Conservation (phyloP, 1,140 invertebrate genomes). For the Vollenhovia emeryi region DNA sequence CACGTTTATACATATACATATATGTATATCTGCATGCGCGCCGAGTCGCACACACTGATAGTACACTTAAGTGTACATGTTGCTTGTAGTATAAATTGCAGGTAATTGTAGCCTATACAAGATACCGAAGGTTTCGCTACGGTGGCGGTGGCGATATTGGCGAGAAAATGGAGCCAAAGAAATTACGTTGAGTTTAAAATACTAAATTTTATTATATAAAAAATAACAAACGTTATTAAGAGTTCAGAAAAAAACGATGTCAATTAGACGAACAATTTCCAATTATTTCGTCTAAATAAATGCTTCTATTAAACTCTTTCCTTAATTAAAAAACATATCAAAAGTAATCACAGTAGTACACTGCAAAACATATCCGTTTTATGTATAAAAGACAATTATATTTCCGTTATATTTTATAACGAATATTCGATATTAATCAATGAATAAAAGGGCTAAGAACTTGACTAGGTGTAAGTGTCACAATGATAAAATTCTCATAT, state of each 20-base stretch:
- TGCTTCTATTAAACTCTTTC: too few relatives aligned
- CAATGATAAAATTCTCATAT: too few relatives aligned
- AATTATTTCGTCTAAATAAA: too few relatives aligned
- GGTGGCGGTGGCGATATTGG: background rate
- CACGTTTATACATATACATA: background rate
- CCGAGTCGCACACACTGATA: background rate
- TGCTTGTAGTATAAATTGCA: background rate
- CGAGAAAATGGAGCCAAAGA: background rate
- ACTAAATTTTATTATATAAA: background rate
- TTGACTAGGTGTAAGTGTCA: too few relatives aligned
- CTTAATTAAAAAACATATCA: too few relatives aligned
- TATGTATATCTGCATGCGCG: background rate
- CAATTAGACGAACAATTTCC: too few relatives aligned
- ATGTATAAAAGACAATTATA: too few relatives aligned
- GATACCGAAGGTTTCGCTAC: background rate
- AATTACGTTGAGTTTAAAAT: background rate
- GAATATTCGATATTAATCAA: too few relatives aligned
- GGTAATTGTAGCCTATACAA: conserved; percentile 9
- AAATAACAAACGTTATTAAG: background rate
- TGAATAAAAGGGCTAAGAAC: too few relatives aligned
- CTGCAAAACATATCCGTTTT: too few relatives aligned
- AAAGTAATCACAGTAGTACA: background rate
- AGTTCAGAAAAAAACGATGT: background rate
- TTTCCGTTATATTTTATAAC: too few relatives aligned
- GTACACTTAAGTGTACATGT: background rate